These are phyloP conservation scores for Tursiops truncatus DNA, from an alignment of 2,113 vertebrate species.

Conservation along the genomic window DNA sequence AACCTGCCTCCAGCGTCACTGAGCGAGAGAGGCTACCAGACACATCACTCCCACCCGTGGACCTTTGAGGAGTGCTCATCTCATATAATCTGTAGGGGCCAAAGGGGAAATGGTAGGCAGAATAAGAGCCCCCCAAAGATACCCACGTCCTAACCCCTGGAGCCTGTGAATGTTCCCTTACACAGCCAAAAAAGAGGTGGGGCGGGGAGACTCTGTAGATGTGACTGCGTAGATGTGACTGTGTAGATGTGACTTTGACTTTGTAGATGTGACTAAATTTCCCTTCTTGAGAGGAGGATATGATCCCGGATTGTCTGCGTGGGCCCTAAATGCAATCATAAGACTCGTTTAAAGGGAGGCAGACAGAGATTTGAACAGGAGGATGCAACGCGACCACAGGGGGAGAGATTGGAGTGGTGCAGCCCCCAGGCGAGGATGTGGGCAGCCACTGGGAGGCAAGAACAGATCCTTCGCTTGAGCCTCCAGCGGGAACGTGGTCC, in stretches of 20 bases:
- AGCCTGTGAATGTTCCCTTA: neutral
- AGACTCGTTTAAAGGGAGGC: neutral
- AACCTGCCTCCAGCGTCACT: rapidly evolving
- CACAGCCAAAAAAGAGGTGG: neutral
- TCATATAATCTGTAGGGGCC: rapidly evolving
- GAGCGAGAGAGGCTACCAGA: neutral
- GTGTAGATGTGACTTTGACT: no score
- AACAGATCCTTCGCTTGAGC: rapidly evolving
- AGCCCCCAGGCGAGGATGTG: neutral
- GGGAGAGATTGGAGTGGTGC: neutral
- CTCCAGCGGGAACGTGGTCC: rapidly evolving
- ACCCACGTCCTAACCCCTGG: neutral
- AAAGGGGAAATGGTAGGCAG: rapidly evolving
- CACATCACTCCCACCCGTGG: rapidly evolving
- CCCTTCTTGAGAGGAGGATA: neutral
- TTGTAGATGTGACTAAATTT: neutral
- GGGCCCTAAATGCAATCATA: neutral
- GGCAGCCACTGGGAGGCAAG: no score
- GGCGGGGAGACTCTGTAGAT: neutral
- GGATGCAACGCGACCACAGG: rapidly evolving
- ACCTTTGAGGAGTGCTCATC: neutral
- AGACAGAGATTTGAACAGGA: neutral
- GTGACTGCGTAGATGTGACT: no score
- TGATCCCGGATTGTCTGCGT: no score
- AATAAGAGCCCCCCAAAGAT: neutral